phyloP scores from a whole-genome alignment of 2,113 vertebrate genomes.

The Cyrtonyx montezumae region DNA sequence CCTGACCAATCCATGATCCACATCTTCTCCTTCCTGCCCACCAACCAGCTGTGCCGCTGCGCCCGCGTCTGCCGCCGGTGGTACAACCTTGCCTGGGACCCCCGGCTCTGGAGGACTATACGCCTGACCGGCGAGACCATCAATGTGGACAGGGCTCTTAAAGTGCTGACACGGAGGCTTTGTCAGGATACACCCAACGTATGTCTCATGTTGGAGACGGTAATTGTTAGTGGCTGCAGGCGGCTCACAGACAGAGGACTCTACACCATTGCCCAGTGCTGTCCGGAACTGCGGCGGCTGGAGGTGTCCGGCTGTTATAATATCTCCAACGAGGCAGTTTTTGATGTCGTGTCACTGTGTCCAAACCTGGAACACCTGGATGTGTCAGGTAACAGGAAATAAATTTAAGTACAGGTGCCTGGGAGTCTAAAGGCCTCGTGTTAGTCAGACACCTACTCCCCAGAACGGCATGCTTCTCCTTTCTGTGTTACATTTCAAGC shows the following conservation, averaged over 20 bases:
- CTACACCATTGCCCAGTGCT: constrained; percentile 92
- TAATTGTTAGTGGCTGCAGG: constrained; percentile 91
- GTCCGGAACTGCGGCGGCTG: constrained; percentile 91
- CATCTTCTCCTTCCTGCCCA: constrained; percentile 92
- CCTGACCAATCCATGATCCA: constrained; percentile 89
- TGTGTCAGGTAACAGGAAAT: constrained; percentile 88
- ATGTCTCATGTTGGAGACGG: constrained; percentile 95
- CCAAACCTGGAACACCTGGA: constrained; percentile 96
- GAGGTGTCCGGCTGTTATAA: constrained; percentile 95
- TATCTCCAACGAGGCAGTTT: constrained; percentile 94
- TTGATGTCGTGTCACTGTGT: constrained; percentile 94
- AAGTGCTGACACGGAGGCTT: constrained; percentile 92
- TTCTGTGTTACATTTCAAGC: not conserved
- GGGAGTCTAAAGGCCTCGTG: not conserved
- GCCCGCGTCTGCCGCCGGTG: constrained; percentile 93
- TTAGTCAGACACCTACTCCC: not conserved
- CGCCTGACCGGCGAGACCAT: constrained; percentile 91
- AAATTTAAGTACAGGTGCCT: not conserved
- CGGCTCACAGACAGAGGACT: constrained; percentile 96
- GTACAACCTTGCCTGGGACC: constrained; percentile 98
- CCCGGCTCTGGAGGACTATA: constrained; percentile 91
- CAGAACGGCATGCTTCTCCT: fast-evolving
- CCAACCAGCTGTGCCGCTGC: constrained; percentile 96
- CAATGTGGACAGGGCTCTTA: constrained; percentile 92
- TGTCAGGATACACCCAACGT: constrained; percentile 98